Evolutionary conservation across 2,888 invertebrate genomes (phyloP).

Genomic region (Danaus chrysippus): DNA sequence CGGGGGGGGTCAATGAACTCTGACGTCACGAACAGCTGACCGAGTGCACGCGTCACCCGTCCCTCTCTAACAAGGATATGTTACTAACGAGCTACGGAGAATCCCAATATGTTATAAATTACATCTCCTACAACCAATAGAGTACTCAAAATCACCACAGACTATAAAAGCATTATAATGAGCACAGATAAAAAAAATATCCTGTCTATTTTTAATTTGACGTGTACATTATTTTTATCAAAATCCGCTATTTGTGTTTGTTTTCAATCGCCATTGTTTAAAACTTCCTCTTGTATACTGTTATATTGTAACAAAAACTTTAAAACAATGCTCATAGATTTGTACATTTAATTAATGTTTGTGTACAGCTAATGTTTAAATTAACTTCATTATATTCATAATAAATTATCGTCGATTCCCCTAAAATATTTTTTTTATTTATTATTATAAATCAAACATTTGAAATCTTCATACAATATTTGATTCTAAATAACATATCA

Average conservation of each 20-base stretch:
- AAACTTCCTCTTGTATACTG: conserved; percentile 5
- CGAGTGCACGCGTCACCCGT: conserved; percentile 43
- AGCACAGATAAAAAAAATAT: conserved; percentile 1
- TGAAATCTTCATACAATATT: too few relatives aligned
- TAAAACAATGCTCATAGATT: neutral
- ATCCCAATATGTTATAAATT: conserved; percentile 7
- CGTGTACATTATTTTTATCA: neutral
- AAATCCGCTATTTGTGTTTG: conserved; percentile 16
- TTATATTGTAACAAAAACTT: neutral
- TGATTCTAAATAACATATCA: too few relatives aligned
- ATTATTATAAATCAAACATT: too few relatives aligned
- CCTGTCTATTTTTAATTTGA: neutral
- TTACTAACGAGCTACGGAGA: conserved; percentile 8
- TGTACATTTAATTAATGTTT: neutral
- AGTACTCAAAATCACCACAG: neutral
- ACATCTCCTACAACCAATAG: neutral
- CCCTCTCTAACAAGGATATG: conserved; percentile 20
- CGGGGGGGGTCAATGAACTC: conserved; percentile 57
- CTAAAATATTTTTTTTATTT: too few relatives aligned
- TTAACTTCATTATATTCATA: too few relatives aligned
- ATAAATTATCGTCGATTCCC: too few relatives aligned
- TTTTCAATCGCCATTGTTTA: conserved; percentile 22
- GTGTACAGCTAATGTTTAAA: too few relatives aligned
- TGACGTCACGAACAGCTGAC: conserved; percentile 74
- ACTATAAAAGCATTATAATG: neutral